Conservation (phyloP, 1,140 invertebrate genomes). For the Gryon sp. region DNA sequence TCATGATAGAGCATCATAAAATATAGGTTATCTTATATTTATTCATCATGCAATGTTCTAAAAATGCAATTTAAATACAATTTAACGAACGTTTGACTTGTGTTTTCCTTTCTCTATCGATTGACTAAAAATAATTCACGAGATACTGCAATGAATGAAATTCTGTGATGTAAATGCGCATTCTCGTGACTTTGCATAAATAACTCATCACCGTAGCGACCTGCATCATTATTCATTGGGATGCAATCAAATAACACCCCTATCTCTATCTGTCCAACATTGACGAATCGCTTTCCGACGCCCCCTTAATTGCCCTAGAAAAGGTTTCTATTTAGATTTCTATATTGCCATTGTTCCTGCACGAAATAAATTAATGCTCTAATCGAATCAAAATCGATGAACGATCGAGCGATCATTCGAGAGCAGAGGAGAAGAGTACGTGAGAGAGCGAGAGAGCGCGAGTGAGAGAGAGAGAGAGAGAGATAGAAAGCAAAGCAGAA, state of each 20-base stretch:
- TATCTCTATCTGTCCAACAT: not conserved
- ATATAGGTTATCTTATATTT: conserved; percentile 6
- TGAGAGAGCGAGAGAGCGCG: not conserved
- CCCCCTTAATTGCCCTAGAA: conserved; percentile 7
- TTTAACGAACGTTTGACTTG: no score
- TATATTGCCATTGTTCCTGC: conserved; percentile 17
- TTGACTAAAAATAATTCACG: no score
- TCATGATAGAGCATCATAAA: not conserved
- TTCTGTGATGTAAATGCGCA: no score
- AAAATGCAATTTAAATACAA: no score
- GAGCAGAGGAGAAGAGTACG: not conserved
- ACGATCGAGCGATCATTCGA: conserved; percentile 11
- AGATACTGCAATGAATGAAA: no score
- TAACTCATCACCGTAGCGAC: conserved; percentile 2
- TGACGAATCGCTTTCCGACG: not conserved
- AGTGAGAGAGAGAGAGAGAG: conserved; percentile 14
- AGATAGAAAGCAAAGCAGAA: no score
- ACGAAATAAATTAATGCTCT: conserved; percentile 37
- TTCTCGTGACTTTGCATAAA: not conserved
- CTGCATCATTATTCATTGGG: not conserved
- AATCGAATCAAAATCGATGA: conserved; percentile 24
- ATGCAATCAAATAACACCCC: conserved; percentile 1
- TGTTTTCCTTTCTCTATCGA: no score
- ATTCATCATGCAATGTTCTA: conserved; percentile 4
- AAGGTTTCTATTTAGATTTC: conserved; percentile 5